phyloP scores from a whole-genome alignment of 2,888 invertebrate genomes.

The Cantharis rustica region DNA sequence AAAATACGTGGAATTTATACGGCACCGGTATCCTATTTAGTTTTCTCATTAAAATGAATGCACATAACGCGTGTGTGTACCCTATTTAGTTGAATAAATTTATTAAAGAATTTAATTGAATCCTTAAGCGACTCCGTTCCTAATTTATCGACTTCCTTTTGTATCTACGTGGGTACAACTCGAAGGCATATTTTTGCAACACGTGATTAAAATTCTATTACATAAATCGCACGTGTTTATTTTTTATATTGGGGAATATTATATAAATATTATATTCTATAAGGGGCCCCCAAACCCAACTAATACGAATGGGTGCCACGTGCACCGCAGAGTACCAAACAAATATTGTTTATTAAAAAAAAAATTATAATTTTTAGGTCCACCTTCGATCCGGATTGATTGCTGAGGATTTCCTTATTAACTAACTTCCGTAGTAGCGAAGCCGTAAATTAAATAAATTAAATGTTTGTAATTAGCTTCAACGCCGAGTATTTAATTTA shows the following conservation, averaged over 20 bases:
- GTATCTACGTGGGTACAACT: not conserved
- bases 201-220: not conserved
- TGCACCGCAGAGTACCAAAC: too few relatives aligned
- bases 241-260: too few relatives aligned
- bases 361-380: not conserved
- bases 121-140: not conserved
- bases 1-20: not conserved
- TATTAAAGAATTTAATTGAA: not conserved
- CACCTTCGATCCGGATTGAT: not conserved
- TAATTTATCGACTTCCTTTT: not conserved
- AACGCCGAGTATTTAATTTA: not conserved
- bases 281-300: too few relatives aligned
- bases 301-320: too few relatives aligned
- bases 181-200: not conserved
- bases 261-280: too few relatives aligned
- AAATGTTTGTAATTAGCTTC: not conserved
- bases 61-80: not conserved
- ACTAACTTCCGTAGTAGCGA: not conserved
- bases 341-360: too few relatives aligned
- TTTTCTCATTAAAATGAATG: not conserved
- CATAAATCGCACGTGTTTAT: not conserved
- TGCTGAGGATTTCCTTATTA: not conserved
- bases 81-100: not conserved
- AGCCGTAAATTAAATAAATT: not conserved
- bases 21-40: not conserved